These are phyloP conservation scores for Tachysurus vachellii DNA, from an alignment of 2,113 vertebrate species.

Conservation along the genomic window DNA sequence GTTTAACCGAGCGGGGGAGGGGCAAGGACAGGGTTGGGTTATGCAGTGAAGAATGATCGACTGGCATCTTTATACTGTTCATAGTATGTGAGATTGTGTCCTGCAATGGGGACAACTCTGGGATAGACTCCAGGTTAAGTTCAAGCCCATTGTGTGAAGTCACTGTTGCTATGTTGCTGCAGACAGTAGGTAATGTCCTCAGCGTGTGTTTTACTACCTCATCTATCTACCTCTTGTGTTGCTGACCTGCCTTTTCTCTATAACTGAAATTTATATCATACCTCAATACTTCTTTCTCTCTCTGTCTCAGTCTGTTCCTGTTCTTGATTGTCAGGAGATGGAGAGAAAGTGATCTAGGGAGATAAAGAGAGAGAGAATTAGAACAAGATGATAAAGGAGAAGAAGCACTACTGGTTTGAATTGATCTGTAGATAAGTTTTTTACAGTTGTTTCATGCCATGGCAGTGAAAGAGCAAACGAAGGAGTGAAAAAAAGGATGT, in stretches of 20 bases:
- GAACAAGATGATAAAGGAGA: background rate
- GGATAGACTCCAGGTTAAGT: too few relatives aligned
- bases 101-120: too few relatives aligned
- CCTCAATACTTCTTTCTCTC: background rate
- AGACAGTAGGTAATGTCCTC: conserved; percentile 32
- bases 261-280: conserved; percentile 14
- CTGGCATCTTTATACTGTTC: too few relatives aligned
- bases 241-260: conserved; percentile 27
- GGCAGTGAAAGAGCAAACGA: conserved; percentile 7
- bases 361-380: background rate
- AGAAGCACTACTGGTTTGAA: background rate
- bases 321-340: background rate
- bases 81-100: too few relatives aligned
- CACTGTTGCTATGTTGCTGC: background rate
- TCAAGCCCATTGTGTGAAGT: conserved; percentile 12
- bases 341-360: background rate
- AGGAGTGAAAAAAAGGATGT: background rate
- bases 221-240: conserved; percentile 28
- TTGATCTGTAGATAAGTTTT: conserved; percentile 41
- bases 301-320: background rate
- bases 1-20: too few relatives aligned
- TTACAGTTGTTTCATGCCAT: conserved; percentile 35
- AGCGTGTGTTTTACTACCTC: conserved; percentile 25
- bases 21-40: too few relatives aligned
- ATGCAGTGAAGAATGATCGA: too few relatives aligned